A percentile compares a stretch with the other conserved stretches of the same genome.
These are phyloP conservation scores for Trimorus sp. DNA, from an alignment of 2,888 invertebrate species.

Conservation along the genomic window DNA sequence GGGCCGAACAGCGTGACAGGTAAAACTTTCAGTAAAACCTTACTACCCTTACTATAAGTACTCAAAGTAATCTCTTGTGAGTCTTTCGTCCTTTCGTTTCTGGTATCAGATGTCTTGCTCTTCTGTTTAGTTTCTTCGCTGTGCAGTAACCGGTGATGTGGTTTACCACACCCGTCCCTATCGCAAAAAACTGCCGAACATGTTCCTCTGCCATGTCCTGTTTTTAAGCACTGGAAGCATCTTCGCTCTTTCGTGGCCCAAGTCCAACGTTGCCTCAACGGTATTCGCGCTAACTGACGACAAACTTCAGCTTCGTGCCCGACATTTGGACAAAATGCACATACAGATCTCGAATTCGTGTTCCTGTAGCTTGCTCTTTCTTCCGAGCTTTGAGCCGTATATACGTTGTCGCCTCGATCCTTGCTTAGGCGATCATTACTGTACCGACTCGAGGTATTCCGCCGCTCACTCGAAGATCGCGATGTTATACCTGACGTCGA, in stretches of 20 bases:
- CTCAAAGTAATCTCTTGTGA: neutral
- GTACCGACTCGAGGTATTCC: neutral
- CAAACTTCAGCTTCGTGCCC: slow-evolving; percentile 11
- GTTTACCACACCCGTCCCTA: no score
- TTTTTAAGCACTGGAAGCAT: neutral
- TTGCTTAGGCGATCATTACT: neutral
- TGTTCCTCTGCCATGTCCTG: neutral
- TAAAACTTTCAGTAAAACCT: slow-evolving; percentile 24
- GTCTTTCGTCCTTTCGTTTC: neutral
- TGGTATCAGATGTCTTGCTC: no score
- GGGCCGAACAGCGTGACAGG: slow-evolving; percentile 21
- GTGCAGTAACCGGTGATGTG: no score
- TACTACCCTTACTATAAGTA: neutral
- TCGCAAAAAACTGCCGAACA: no score
- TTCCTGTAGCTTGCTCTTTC: slow-evolving; percentile 2
- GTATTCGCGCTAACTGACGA: neutral
- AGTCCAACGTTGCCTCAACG: slow-evolving; percentile 11
- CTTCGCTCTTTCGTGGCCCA: neutral
- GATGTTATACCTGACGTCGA: neutral
- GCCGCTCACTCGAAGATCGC: slow-evolving; percentile 2
- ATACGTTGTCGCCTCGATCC: neutral
- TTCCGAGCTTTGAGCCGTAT: slow-evolving; percentile 3
- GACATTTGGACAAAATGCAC: neutral
- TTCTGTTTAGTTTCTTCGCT: no score
- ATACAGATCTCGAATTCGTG: neutral